These are phyloP conservation scores for Cynopterus brachyotis DNA, from an alignment of 2,113 vertebrate genomes.

Conservation along the genomic window DNA sequence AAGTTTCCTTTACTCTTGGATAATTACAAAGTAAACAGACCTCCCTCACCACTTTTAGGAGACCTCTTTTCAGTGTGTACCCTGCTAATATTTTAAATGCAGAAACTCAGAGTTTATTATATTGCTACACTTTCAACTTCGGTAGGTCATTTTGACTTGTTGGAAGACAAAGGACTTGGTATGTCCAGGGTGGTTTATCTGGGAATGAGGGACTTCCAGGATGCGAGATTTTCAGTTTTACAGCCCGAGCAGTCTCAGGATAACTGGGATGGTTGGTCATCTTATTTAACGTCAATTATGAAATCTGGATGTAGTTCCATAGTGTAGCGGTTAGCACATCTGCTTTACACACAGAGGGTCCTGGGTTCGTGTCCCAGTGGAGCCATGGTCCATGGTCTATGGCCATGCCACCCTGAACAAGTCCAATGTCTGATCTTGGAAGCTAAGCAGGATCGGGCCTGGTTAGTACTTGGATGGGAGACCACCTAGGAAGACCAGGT, in stretches of 20 bases:
- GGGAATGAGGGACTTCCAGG: not conserved
- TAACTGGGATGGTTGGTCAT: not conserved
- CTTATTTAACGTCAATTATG: constrained; percentile 65
- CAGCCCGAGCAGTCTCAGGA: not conserved
- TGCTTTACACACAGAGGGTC: too few species aligned
- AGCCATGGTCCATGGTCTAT: too few species aligned
- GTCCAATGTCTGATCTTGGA: too few species aligned
- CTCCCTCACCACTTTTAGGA: not conserved
- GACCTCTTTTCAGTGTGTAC: not conserved
- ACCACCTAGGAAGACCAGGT: too few species aligned
- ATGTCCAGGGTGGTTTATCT: not conserved
- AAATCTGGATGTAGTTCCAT: not conserved
- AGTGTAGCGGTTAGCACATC: too few species aligned
- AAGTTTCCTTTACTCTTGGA: not conserved
- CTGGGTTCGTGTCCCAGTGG: too few species aligned
- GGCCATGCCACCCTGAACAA: too few species aligned
- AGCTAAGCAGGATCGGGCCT: too few species aligned
- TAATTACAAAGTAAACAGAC: not conserved
- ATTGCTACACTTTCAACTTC: not conserved
- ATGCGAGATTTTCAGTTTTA: not conserved
- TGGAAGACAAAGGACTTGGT: not conserved
- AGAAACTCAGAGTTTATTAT: not conserved
- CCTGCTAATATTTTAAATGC: not conserved
- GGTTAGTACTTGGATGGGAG: too few species aligned
- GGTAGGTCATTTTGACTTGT: not conserved